Conservation (phyloP, 2,888 invertebrate species). For the Scaptomyza parva region DNA sequence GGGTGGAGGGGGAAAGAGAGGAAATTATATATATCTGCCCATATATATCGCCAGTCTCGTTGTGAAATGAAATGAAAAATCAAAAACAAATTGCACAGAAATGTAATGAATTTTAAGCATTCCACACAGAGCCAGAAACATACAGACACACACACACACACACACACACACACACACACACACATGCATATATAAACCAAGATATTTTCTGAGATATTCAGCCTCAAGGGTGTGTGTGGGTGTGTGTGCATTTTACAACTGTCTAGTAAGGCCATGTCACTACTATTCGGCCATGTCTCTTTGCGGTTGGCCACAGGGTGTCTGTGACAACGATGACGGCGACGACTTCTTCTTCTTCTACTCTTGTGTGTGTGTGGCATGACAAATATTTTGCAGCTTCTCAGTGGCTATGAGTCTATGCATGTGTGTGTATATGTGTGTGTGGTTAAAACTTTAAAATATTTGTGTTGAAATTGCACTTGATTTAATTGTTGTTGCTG, state of each 20-base stretch:
- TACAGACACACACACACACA: slow-evolving; percentile 57
- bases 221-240: slow-evolving; percentile 30
- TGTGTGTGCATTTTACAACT: slow-evolving; percentile 70
- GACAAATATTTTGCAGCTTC: slow-evolving; percentile 77
- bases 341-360: slow-evolving; percentile 47
- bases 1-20: no score
- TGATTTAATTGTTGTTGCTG: slow-evolving; percentile 77
- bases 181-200: slow-evolving; percentile 40
- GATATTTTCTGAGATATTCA: slow-evolving; percentile 34
- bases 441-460: slow-evolving; percentile 73
- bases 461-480: slow-evolving; percentile 77
- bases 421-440: slow-evolving; percentile 15
- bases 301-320: slow-evolving; percentile 80
- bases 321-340: slow-evolving; percentile 66
- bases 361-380: slow-evolving; percentile 51
- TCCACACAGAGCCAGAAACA: no score
- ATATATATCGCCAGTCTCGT: slow-evolving; percentile 58
- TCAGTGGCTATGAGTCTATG: slow-evolving; percentile 42
- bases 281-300: slow-evolving; percentile 78
- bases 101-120: slow-evolving; percentile 79
- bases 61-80: slow-evolving; percentile 77
- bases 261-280: slow-evolving; percentile 78
- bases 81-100: slow-evolving; percentile 77
- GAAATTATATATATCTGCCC: slow-evolving; percentile 16
- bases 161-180: slow-evolving; percentile 60